phyloP scores from a whole-genome alignment of 1,140 invertebrate species.

The Alviniconcha marisindica region DNA sequence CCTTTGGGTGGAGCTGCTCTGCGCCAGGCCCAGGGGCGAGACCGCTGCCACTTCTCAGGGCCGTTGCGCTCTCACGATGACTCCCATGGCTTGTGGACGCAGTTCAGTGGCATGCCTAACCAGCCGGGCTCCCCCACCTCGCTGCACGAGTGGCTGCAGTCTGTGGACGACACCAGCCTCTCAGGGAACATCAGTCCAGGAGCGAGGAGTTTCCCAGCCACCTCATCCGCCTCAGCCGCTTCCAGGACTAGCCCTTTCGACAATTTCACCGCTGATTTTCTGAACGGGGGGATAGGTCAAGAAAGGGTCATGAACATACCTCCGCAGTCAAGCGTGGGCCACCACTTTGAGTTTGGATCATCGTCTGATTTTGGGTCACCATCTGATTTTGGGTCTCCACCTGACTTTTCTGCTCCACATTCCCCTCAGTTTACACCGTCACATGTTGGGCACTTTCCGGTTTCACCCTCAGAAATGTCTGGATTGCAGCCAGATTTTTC shows the following conservation, averaged over 20 bases:
- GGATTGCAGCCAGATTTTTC: conserved; percentile 22
- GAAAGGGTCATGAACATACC: neutral
- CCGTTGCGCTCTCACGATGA: neutral
- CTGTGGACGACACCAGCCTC: conserved; percentile 37
- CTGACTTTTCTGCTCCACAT: conserved; percentile 13
- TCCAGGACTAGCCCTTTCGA: neutral
- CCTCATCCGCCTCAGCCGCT: neutral
- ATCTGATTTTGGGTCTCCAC: neutral
- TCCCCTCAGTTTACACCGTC: conserved; percentile 29
- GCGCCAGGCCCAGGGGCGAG: conserved; percentile 16
- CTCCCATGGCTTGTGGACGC: conserved; percentile 49
- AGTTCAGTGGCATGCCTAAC: conserved; percentile 58
- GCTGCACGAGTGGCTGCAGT: conserved; percentile 39
- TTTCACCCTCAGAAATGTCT: conserved; percentile 24
- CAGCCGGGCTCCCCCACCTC: conserved; percentile 35
- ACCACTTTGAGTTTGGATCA: neutral
- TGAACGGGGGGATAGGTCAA: conserved; percentile 1
- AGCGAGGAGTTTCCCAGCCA: neutral
- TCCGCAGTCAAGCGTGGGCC: neutral
- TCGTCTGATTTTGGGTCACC: conserved; percentile 26
- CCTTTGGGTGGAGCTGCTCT: conserved; percentile 4
- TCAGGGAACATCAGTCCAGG: neutral
- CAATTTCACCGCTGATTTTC: conserved; percentile 9
- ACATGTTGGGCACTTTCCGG: conserved; percentile 36
- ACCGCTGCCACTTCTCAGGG: neutral